phyloP scores from a whole-genome alignment of 2,113 vertebrate species.

The Scatophagus argus region DNA sequence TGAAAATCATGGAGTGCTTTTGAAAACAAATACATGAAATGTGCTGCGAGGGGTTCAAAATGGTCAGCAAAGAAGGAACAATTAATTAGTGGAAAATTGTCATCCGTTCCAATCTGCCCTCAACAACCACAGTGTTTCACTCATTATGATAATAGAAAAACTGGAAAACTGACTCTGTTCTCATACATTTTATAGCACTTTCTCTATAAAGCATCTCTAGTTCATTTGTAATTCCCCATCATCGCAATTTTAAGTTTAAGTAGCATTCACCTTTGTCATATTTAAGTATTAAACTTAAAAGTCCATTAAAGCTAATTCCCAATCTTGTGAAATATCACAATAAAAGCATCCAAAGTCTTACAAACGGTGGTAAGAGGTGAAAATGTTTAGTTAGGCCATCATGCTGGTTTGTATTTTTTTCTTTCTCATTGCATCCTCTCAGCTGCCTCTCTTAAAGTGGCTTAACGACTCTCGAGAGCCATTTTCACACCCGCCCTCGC shows the following conservation, averaged over 20 bases:
- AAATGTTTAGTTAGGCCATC: slow-evolving; percentile 45
- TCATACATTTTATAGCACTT: slow-evolving; percentile 22
- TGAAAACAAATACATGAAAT: slow-evolving; percentile 77
- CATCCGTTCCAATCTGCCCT: slow-evolving; percentile 52
- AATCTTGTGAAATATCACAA: slow-evolving; percentile 35
- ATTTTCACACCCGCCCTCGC: slow-evolving; percentile 72
- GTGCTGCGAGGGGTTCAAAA: slow-evolving; percentile 56
- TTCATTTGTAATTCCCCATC: slow-evolving; percentile 51
- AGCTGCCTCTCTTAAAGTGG: slow-evolving; percentile 55
- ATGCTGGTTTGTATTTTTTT: slow-evolving; percentile 42
- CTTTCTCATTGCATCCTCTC: slow-evolving; percentile 50
- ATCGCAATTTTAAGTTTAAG: slow-evolving; percentile 16
- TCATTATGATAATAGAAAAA: slow-evolving; percentile 60
- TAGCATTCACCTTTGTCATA: slow-evolving; percentile 27
- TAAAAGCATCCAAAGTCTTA: slow-evolving; percentile 6
- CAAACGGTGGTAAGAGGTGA: slow-evolving; percentile 30
- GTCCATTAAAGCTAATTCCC: slow-evolving; percentile 42
- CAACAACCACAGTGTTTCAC: slow-evolving; percentile 19
- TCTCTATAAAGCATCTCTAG: slow-evolving; percentile 29
- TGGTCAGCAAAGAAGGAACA: slow-evolving; percentile 46
- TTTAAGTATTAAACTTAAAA: slow-evolving; percentile 36
- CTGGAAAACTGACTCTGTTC: neutral
- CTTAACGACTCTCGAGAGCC: slow-evolving; percentile 72
- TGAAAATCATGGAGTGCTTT: slow-evolving; percentile 57
- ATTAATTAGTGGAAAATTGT: slow-evolving; percentile 69